These are phyloP conservation scores for Grammomys dolichurus DNA, from an alignment of 2,113 vertebrate genomes.

Conservation along the genomic window DNA sequence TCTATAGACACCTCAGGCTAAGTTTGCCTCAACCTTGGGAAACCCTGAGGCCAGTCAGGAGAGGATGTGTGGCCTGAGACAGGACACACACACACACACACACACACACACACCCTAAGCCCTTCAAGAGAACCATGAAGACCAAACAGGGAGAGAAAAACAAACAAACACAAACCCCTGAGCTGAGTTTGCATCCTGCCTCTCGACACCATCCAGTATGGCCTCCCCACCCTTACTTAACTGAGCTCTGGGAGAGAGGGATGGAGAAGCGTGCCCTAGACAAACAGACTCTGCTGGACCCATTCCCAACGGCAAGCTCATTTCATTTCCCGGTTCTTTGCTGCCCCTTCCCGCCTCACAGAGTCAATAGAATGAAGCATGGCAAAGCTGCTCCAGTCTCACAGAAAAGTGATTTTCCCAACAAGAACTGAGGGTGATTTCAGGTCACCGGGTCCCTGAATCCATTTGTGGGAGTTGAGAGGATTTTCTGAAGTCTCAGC, in stretches of 20 bases:
- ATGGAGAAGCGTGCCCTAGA: accelerated
- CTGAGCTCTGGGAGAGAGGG: accelerated
- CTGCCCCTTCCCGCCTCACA: not conserved
- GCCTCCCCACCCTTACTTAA: accelerated
- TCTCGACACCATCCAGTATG: accelerated
- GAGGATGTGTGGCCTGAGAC: too few relatives aligned
- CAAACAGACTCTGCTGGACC: not conserved
- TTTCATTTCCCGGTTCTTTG: not conserved
- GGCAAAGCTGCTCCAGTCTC: not conserved
- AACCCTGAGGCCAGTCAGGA: accelerated
- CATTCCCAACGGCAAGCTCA: not conserved
- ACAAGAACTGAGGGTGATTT: not conserved
- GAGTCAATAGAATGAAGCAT: not conserved
- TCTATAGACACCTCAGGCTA: not conserved
- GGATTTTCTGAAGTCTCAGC: not conserved
- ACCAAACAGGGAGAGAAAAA: not conserved
- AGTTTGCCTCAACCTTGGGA: accelerated
- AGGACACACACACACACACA: not conserved
- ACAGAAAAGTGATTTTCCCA: conserved; percentile 43
- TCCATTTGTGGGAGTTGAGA: conserved; percentile 21
- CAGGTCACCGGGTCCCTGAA: conserved; percentile 12
- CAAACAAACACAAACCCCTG: accelerated
- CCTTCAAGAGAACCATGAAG: not conserved
- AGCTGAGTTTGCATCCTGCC: not conserved
- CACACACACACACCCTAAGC: accelerated